Base-by-base conservation (phyloP, 1,140 invertebrate genomes). In the Pteromalus puparum region DNA sequence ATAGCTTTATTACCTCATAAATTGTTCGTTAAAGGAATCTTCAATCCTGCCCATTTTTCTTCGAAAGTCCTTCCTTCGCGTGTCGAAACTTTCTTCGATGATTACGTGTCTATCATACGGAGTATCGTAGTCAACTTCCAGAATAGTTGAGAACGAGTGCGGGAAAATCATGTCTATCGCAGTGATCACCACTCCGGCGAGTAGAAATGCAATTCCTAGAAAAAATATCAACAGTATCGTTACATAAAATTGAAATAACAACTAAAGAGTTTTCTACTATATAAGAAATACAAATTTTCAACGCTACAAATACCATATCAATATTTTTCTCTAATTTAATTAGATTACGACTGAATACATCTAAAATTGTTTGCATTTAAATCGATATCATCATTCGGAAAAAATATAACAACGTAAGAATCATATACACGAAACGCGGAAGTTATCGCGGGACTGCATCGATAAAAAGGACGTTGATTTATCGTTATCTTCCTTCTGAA, bases 81-180 rank as follows among this genome's bases (percentile, higher is more conserved):
- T 96, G 87, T 97, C 96, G 88, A 96, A 95, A 87, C 97, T 97
- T 90, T 98, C 97, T 88, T 98, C 97, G 74, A 98, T 97, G 28
- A 98, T 97, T 26, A 98, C 97, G 90, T 98, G 97, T 48, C 97
- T 93, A 90, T 98, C 97, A 87, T 98, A 98, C 0, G 98, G 98
- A 1, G 98, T 98, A 89, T 98, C 97, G 90, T 98, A 98, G 92
- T 99, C 97, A 21, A 99, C 97, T 90, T 99, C 98, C 67, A 99
- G 92, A 78, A 98, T 97, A 0, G 97, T 98, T 18, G 97, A 98
- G 93, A 98, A 99, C 87, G 96, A 96, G 91, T 98, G 97, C 12
- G 98, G 98, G 92, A 96, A 98, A 42, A 98, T 94, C 88, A 97
- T 93, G 90, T 98, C 97, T 30, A 98, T 94, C 0, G 95, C 94